Base-by-base conservation (phyloP, 2,888 invertebrate genomes). In the Drosophila basisetae region DNA sequence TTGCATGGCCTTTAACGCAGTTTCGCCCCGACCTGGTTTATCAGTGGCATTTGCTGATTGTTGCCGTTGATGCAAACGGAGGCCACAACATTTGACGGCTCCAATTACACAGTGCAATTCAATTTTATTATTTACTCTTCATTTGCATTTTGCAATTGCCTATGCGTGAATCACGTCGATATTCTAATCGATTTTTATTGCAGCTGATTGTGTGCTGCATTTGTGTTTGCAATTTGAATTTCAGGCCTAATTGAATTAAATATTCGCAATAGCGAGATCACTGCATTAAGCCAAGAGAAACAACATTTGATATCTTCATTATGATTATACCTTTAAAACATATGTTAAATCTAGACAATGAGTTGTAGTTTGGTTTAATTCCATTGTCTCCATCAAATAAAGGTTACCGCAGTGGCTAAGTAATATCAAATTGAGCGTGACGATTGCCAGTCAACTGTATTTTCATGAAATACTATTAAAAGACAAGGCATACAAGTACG, bases 11-110 rank as follows among this genome's bases (percentile, higher is more conserved):
- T 73, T 72, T 73, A 88, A 90, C 80, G 76, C 75, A 78, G 80
- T 90, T 87, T 78, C 66, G 66, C 43, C 55, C 43, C 68, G 69
- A 65, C 62, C 79, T 70, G 78, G 65, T 64, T 77, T 72, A 30
- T 69, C 76, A 69, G 72, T 76, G 65, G 69, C 60, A 73, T 75
- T 74, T 69, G 74, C 83, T 90, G 85, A 85, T 85, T 85, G 88
- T 73, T 84, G 85, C 70, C 70, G 50, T 30, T 68, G 74, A 58
- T 69, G 66, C 71, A 41, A 56, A 39, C 41, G 64, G 68, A 67
- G 73, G 82, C 73, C 90, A 89, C 89, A 83, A 83, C 81, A 84
- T 87, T 84, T 79, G 76, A 71, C 75, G 53, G 59, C 66, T 71
- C 58, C 63, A 56, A 58, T 68, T 72, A 59, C 53, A 52, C 60